Evolutionary conservation across 2,888 invertebrate genomes (phyloP).

Genomic region (Ptychoptera albimana): DNA sequence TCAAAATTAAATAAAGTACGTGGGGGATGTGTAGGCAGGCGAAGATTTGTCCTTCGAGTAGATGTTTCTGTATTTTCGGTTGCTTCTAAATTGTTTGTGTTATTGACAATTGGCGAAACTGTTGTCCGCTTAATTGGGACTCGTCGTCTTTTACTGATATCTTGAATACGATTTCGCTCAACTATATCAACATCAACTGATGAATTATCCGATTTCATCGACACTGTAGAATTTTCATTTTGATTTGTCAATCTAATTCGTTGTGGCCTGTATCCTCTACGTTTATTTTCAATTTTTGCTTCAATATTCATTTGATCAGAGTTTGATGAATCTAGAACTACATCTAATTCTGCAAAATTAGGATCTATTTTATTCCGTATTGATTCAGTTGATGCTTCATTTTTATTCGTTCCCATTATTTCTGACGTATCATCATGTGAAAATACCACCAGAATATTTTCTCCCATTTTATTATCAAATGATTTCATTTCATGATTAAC

Average conservation of each 20-base stretch:
- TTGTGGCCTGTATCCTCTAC: not conserved
- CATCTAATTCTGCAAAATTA: not conserved
- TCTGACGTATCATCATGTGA: not conserved
- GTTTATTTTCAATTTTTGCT: not conserved
- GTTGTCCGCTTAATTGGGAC: not conserved
- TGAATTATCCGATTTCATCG: too few relatives aligned
- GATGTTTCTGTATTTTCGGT: too few relatives aligned
- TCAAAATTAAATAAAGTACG: not conserved
- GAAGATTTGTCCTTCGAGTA: too few relatives aligned
- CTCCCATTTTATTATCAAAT: slow-evolving; percentile 1
- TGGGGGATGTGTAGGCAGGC: too few relatives aligned
- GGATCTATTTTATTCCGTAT: not conserved
- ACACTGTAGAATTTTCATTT: too few relatives aligned
- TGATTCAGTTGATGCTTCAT: not conserved
- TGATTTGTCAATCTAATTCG: too few relatives aligned
- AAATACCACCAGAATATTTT: not conserved
- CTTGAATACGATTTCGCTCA: too few relatives aligned
- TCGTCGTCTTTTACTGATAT: not conserved
- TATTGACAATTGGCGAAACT: not conserved
- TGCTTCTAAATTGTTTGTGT: too few relatives aligned
- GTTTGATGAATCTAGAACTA: too few relatives aligned
- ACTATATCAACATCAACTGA: too few relatives aligned
- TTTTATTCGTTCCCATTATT: not conserved
- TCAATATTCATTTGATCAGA: too few relatives aligned
- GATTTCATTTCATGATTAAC: not conserved